Evolutionary conservation across 2,113 vertebrate genomes (phyloP).

Genomic region (Silurus meridionalis): DNA sequence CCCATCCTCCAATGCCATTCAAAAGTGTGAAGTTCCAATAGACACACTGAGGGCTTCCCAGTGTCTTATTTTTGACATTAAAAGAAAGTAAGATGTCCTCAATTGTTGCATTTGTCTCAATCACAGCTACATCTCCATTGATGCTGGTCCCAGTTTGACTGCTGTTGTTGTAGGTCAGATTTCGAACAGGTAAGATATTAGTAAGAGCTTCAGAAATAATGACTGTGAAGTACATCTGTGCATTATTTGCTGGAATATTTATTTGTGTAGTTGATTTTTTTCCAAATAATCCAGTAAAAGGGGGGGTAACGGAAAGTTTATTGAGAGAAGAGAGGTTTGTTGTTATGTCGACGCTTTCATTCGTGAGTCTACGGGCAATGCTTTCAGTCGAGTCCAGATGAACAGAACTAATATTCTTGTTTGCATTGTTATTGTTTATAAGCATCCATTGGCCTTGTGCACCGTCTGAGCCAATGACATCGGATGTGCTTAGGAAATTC

Average conservation of each 20-base stretch:
- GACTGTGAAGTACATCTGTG: conserved; percentile 63
- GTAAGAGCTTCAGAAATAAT: conserved; percentile 61
- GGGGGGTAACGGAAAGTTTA: conserved; percentile 30
- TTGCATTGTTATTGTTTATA: conserved; percentile 56
- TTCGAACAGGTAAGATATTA: conserved; percentile 23
- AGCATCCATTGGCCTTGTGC: conserved; percentile 56
- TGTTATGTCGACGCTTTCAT: not conserved
- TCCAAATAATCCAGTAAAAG: conserved; percentile 32
- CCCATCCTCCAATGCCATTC: conserved; percentile 67
- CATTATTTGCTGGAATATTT: conserved; percentile 59
- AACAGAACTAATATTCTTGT: conserved; percentile 58
- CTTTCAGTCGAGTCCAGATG: conserved; percentile 73
- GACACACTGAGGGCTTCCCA: conserved; percentile 67
- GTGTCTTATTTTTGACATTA: conserved; percentile 64
- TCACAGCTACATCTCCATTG: conserved; percentile 71
- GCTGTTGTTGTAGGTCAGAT: not conserved
- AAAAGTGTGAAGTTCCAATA: conserved; percentile 76
- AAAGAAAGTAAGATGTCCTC: conserved; percentile 69
- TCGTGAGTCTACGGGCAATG: conserved; percentile 59
- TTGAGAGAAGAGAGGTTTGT: conserved; percentile 55
- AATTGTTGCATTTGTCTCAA: conserved; percentile 63
- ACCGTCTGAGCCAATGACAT: conserved; percentile 56
- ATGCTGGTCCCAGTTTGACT: conserved; percentile 22
- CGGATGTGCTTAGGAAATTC: conserved; percentile 63
- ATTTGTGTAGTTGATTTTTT: conserved; percentile 60